Base-by-base conservation (phyloP, 2,113 vertebrate genomes). In the Perca flavescens region DNA sequence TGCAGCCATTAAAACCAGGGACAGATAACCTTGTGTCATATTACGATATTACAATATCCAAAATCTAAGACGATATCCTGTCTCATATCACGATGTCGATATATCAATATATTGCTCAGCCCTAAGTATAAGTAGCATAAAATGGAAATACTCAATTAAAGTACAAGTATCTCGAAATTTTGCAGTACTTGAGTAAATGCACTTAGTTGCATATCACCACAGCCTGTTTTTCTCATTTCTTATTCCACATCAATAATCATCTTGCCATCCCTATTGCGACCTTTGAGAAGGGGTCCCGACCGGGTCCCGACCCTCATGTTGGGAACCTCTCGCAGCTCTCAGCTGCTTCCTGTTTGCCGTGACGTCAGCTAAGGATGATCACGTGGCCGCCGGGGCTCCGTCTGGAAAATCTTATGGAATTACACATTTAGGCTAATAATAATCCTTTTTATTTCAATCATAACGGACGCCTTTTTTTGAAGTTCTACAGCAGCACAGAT, bases 361-460 rank as follows among this genome's bases (percentile, higher is more conserved):
- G 79, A 88, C 82, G 72, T 85, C 64, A 79, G 9, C 17, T 22
- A 9, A 52, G 12, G 6, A 1, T 5, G 53, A 25, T 90, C 92
- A 86, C 81, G 28, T 85, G 82, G 49, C 6, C 40, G 3, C 36
- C 16, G 14, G 46, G 58, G 3, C 31, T 73, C 77, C 34, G 77
- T 34, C 34, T 92, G 90, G 90, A 86, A 90, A 86, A 80, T 28
- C 31, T 36, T 6, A 4, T 63, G 87, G 83, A 84, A 79, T 76
- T 86, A 61, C 60, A 50, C 0, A 12, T 3, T 15, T 8, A 5
- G 5, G 17, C 54, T 58, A 84, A 52, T 79, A 79, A 78, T 85
- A 73, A 46, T 8, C 2, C 17, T 0, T 16, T 49, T 6, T 58
- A 28, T 34, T 14, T 46, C 58, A 34, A 52, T 62, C 8, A 40